phyloP scores from a whole-genome alignment of 2,888 invertebrate species.

The Meliscaeva auricollis region DNA sequence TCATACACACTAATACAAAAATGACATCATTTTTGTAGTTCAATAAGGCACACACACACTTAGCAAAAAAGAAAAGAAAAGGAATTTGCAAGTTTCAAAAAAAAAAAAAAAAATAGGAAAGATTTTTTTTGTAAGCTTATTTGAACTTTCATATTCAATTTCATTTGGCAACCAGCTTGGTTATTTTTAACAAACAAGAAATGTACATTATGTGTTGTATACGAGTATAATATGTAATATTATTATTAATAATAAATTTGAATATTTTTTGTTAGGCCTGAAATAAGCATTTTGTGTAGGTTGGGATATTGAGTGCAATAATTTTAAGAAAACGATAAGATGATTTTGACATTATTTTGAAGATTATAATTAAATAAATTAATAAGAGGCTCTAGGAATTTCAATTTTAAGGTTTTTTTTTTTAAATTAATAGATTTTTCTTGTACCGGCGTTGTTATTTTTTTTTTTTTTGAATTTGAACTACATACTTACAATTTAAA shows the following conservation, averaged over 20 bases:
- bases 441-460: too few relatives aligned
- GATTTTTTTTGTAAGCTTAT: slow-evolving; percentile 4
- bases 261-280: neutral
- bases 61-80: slow-evolving; percentile 3
- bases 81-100: slow-evolving; percentile 56
- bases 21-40: slow-evolving; percentile 55
- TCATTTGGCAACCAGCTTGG: slow-evolving; percentile 24
- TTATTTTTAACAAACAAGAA: slow-evolving; percentile 35
- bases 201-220: neutral
- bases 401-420: too few relatives aligned
- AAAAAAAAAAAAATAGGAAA: neutral
- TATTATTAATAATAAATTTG: neutral
- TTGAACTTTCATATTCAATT: slow-evolving; percentile 40
- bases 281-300: too few relatives aligned
- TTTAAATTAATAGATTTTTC: too few relatives aligned
- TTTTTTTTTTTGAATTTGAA: too few relatives aligned
- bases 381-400: too few relatives aligned
- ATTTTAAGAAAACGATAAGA: too few relatives aligned
- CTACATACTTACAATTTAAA: too few relatives aligned
- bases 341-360: too few relatives aligned
- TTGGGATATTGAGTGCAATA: too few relatives aligned
- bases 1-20: slow-evolving; percentile 30
- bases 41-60: neutral
- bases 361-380: too few relatives aligned
- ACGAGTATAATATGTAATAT: neutral